Evolutionary conservation across 2,113 vertebrate species (phyloP).

Genomic region (Raja brachyura): DNA sequence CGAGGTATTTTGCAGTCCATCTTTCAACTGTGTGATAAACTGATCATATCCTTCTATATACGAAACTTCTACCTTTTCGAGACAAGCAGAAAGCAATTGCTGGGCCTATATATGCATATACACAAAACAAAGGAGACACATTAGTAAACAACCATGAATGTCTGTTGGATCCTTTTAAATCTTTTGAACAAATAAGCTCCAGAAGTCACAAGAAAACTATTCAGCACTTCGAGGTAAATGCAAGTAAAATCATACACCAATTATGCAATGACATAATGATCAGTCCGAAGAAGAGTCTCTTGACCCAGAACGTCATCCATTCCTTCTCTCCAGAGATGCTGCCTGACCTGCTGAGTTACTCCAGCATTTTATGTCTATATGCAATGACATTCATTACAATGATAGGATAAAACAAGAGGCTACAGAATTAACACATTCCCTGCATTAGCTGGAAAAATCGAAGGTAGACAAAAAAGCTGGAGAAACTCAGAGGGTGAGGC

Average conservation of each 20-base stretch:
- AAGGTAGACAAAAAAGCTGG: no score
- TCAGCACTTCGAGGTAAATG: not conserved
- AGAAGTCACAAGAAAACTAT: not conserved
- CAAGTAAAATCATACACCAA: not conserved
- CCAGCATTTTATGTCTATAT: no score
- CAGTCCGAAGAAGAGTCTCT: no score
- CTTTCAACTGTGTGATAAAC: constrained; percentile 92
- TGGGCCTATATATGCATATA: constrained; percentile 67
- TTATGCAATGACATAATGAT: not conserved
- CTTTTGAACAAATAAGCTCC: not conserved
- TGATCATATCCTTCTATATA: constrained; percentile 91
- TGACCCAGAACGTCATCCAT: no score
- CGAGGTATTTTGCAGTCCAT: constrained; percentile 98
- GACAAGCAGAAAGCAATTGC: constrained; percentile 87
- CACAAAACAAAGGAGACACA: not conserved
- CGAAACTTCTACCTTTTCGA: constrained; percentile 94
- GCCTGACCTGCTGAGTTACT: no score
- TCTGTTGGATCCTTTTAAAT: not conserved
- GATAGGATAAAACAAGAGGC: not conserved
- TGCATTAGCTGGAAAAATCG: not conserved
- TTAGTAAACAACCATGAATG: not conserved
- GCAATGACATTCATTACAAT: not conserved
- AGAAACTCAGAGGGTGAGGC: no score
- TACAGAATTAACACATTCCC: not conserved
- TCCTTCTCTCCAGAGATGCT: no score